These are phyloP conservation scores for Apodemia duryi DNA, from an alignment of 2,888 invertebrate species.

Conservation along the genomic window DNA sequence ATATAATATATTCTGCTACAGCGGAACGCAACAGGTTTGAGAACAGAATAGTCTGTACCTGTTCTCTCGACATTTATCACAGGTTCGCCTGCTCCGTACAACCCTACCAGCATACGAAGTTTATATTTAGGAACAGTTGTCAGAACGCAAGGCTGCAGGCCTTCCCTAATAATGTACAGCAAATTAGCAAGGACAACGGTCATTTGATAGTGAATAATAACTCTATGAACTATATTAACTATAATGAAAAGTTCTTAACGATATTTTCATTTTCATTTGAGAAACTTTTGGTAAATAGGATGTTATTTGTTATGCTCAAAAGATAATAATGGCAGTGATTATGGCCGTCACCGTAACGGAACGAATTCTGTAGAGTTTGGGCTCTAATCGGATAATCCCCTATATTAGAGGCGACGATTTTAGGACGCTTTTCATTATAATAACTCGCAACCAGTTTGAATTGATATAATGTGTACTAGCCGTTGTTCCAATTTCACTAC, in stretches of 20 bases:
- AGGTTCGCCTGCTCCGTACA: too few species aligned
- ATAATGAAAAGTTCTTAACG: slow-evolving; percentile 1
- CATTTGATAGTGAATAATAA: neutral
- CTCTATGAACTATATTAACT: neutral
- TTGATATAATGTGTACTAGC: neutral
- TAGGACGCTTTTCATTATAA: neutral
- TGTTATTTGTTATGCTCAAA: slow-evolving; percentile 12
- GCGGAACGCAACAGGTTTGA: too few species aligned
- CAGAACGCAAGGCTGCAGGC: too few species aligned
- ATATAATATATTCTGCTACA: too few species aligned
- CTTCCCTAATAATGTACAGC: neutral
- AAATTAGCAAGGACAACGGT: neutral
- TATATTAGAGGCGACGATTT: slow-evolving; percentile 3
- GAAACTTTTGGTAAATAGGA: slow-evolving; percentile 2
- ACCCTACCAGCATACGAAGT: too few species aligned
- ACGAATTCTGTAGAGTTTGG: slow-evolving; percentile 1
- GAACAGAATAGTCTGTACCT: too few species aligned
- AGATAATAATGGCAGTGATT: slow-evolving; percentile 12
- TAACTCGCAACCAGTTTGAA: neutral
- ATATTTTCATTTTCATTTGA: slow-evolving; percentile 4
- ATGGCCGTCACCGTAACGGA: neutral
- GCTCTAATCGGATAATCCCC: slow-evolving; percentile 8
- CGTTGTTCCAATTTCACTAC: neutral
- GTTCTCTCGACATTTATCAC: too few species aligned
- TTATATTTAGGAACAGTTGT: too few species aligned